Evolutionary conservation across 2,797 vertebrate genomes (phyloP), one percentile per base, ranked within the genome.

Genomic region (Vireo griseus): DNA sequence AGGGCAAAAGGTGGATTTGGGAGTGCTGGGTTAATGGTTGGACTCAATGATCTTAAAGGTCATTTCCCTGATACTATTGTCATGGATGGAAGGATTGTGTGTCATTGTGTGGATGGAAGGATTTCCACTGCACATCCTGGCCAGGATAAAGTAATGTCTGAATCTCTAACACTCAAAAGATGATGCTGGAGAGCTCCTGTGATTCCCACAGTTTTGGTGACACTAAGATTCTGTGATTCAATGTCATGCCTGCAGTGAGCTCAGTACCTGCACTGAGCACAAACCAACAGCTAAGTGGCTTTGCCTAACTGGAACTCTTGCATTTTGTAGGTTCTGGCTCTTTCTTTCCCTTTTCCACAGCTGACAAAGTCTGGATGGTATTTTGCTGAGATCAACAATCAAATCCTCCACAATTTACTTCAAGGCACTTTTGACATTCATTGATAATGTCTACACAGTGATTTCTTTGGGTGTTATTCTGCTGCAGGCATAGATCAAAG

Each of bases 201-300:
- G 24, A 29, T 28, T 52, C 28, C 24, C 28, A 10, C 5, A 2
- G 19, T 52, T 61, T 61, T 11, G 22, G 33, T 48, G 48, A 48
- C n/a, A 10, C 26, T n/a, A n/a, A n/a, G 31, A 68, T 47, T 47
- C 61, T 67, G 17, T 16, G 14, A 26, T 83, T 59, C n/a, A 14
- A 0, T 39, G 16, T 12, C 3, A 1, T 58, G 17, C 9, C 47
- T 67, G 61, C 26, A 71, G 44, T 6, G 16, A 9, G 28, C 24
- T 93, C 39, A 20, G 25, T 17, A 59, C 50, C 52, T 37, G 24
- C 2, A 1, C 14, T 67, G 39, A 74, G 42, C 25, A 22, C 11
- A 14, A 71, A 35, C 29, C 42, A 75, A 54, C 5, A 57, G 20
- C 14, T 0, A 74, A 71, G 25, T 6, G 31, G 26, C 29, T 76